A percentile compares a stretch with the other conserved stretches of the same genome.
Evolutionary conservation across 2,797 vertebrate species (phyloP).

Genomic region (Hydrolagus colliei): DNA sequence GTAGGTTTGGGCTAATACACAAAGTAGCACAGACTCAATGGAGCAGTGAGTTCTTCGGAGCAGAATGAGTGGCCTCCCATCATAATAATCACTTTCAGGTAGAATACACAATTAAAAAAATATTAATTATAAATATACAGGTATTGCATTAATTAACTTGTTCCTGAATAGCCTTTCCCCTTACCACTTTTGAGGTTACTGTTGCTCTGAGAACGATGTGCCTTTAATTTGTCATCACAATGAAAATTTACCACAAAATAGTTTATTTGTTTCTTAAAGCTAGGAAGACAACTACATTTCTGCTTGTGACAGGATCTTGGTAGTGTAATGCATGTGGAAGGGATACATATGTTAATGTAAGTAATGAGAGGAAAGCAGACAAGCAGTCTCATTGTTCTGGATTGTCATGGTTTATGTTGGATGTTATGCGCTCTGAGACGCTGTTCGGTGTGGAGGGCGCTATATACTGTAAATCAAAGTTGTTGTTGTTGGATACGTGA

Average conservation of each 20-base stretch:
- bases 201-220: not conserved
- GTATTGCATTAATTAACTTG: not conserved
- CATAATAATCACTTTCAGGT: not conserved
- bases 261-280: not conserved
- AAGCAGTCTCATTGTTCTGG: no score
- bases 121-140: not conserved
- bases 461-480: no score
- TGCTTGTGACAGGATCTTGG: not conserved
- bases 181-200: not conserved
- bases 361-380: not conserved
- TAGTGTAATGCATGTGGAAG: not conserved
- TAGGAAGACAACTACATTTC: not conserved
- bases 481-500: no score
- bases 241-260: not conserved
- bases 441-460: no score
- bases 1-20: not conserved
- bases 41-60: not conserved
- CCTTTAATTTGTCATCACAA: not conserved
- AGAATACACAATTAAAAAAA: not conserved
- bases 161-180: slow-evolving; percentile 10
- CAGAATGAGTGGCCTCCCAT: not conserved
- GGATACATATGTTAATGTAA: not conserved
- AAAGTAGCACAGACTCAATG: no score
- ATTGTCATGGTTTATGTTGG: no score
- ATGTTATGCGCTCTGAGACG: no score